Evolutionary conservation across 2,888 invertebrate genomes (phyloP), one percentile per base, ranked within the genome.

Genomic region (Caenorhabditis virilis): DNA sequence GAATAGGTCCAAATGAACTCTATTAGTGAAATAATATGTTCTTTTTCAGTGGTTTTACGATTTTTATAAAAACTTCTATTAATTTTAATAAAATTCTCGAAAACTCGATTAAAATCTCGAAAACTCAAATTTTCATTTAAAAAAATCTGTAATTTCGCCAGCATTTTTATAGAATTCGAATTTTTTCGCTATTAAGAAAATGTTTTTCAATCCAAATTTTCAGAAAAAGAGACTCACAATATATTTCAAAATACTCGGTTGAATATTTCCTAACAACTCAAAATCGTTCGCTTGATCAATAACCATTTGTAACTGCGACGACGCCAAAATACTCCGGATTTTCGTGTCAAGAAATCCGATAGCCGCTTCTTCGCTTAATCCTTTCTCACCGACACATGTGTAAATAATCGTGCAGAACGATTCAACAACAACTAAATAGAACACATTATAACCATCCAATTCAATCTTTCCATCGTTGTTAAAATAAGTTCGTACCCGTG

Each of bases 381-480:
- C 60, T 13, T 20, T 16, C 48, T 73, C 69, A 7, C 48, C 59
- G 26, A 70, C 47, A 41, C 65, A 67, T 20, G 51, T 41, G 33
- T 63, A 73, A 25, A 73, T 55, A 49, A 73, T 61, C 15, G 62
- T 60, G 46, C 63, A 68, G 39, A 60, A 63, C 2, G 65, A 43
- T 27, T 67, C 70, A 35, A 57, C 39, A 27, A 55, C 57, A 9
- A 73, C 70, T 7, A 50, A 36, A 47, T 56, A 73, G 45, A 49
- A 56, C 5, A 73, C 1, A 23, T 39, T 25, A 16, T 23, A 50
- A 47, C 66, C 66, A 42, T 64, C 68, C 2, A 67, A 20, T 33
- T 68, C 70, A 27, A 70, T 57, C 27, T 54, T 58, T 11, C 73
- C 73, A n/a, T 66, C 55, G 38, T 68, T 69, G 38, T 61, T 58